Percentiles rank a stretch among this genome's conserved stretches.
phyloP scores from a whole-genome alignment of 2,113 vertebrate species.

The Crotalus tigris region DNA sequence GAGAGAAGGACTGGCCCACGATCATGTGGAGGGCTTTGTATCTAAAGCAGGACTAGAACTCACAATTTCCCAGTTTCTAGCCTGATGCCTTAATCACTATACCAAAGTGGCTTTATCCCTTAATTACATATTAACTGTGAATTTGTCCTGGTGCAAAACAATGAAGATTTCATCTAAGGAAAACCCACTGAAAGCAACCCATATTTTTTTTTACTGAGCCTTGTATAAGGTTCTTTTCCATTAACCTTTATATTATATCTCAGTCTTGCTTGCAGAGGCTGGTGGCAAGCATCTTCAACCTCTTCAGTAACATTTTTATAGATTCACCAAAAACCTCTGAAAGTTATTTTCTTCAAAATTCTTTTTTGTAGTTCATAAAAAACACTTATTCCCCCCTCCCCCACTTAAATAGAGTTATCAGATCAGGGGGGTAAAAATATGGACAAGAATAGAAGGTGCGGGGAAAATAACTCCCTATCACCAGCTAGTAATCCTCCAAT shows the following conservation, averaged over 20 bases:
- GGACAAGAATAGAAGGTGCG: neutral
- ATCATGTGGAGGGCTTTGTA: neutral
- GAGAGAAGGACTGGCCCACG: neutral
- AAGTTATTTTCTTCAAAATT: neutral
- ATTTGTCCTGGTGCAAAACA: neutral
- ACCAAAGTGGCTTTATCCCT: neutral
- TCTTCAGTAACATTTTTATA: neutral
- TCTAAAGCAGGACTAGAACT: neutral
- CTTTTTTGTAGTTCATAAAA: neutral
- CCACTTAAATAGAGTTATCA: neutral
- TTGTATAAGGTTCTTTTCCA: neutral
- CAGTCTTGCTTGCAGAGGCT: too few relatives aligned
- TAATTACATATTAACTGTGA: neutral
- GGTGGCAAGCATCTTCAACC: neutral
- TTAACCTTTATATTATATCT: neutral
- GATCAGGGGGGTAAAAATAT: neutral
- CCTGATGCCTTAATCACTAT: neutral
- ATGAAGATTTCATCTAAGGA: neutral
- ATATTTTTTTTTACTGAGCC: neutral
- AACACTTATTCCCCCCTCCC: neutral
- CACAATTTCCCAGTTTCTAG: neutral
- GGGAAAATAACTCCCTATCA: neutral
- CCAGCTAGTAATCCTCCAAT: neutral
- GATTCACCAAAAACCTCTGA: neutral
- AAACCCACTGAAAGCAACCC: neutral